A percentile compares a stretch with the other conserved stretches of the same genome.
Evolutionary conservation across 2,113 vertebrate genomes (phyloP).

Genomic region (Toxotes chatareus): DNA sequence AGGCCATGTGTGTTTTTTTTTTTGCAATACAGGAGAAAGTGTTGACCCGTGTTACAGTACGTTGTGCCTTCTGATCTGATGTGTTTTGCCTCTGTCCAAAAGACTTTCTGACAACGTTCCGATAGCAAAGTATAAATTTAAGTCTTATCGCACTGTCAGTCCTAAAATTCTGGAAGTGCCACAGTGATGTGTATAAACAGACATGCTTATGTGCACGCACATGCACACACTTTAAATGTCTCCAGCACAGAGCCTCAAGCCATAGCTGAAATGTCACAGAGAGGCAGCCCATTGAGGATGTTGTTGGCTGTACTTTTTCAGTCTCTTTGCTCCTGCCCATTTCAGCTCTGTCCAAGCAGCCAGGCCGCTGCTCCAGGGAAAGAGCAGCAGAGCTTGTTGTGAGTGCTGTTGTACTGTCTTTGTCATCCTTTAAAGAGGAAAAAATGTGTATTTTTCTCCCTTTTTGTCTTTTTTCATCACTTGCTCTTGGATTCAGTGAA

Average conservation of each 20-base stretch:
- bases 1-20: too few species aligned
- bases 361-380: slow-evolving; percentile 43
- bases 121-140: slow-evolving; percentile 8
- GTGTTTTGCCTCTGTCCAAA: not conserved
- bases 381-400: slow-evolving; percentile 46
- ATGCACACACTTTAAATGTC: slow-evolving; percentile 38
- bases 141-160: slow-evolving; percentile 13
- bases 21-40: too few species aligned
- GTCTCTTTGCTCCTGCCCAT: slow-evolving; percentile 54
- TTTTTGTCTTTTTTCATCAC: slow-evolving; percentile 17
- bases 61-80: not conserved
- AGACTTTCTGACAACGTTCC: slow-evolving; percentile 11
- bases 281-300: slow-evolving; percentile 38
- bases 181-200: not conserved
- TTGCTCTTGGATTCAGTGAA: slow-evolving; percentile 33
- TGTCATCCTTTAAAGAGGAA: slow-evolving; percentile 32
- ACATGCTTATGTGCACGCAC: not conserved
- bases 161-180: not conserved
- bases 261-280: slow-evolving; percentile 65
- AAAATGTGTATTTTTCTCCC: not conserved
- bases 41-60: not conserved
- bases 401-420: slow-evolving; percentile 45
- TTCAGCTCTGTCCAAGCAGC: slow-evolving; percentile 58
- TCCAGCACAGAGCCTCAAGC: slow-evolving; percentile 36
- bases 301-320: slow-evolving; percentile 63